Evolutionary conservation across 1,140 invertebrate genomes (phyloP).

Genomic region (Pseudachorutes palmiensis): DNA sequence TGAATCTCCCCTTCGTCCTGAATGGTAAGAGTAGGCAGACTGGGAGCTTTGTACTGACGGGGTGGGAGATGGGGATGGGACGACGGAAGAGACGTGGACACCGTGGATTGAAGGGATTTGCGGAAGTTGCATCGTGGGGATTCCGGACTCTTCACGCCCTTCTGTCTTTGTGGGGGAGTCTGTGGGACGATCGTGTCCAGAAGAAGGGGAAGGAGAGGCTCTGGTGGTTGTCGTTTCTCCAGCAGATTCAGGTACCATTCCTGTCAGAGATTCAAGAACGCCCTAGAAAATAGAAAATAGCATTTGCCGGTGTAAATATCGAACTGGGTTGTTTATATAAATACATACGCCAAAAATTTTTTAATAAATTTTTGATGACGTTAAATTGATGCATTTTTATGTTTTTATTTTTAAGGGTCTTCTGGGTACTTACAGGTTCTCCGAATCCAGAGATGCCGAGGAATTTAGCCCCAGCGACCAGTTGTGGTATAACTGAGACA

Average conservation of each 20-base stretch:
- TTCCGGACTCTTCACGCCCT: neutral
- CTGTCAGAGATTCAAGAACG: conserved; percentile 36
- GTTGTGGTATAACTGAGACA: conserved; percentile 36
- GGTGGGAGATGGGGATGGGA: conserved; percentile 3
- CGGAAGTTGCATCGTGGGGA: conserved; percentile 12
- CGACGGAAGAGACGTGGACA: conserved; percentile 16
- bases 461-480: conserved; percentile 38
- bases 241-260: conserved; percentile 38
- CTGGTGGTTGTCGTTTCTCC: conserved; percentile 23
- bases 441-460: conserved; percentile 39
- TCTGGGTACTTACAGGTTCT: conserved; percentile 34
- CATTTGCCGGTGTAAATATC: neutral
- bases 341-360: too few species aligned
- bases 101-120: conserved; percentile 16
- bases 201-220: conserved; percentile 12
- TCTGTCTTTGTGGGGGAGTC: neutral
- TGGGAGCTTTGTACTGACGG: conserved; percentile 11
- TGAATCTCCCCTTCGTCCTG: neutral
- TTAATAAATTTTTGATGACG: too few species aligned
- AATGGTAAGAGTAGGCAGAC: conserved; percentile 2
- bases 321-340: neutral
- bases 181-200: conserved; percentile 9
- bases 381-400: too few species aligned
- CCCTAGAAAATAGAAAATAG: conserved; percentile 24
- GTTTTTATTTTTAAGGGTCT: too few species aligned